These are phyloP conservation scores for Rhadina sibilatrix DNA, from an alignment of 2,113 vertebrate species.

Conservation along the genomic window DNA sequence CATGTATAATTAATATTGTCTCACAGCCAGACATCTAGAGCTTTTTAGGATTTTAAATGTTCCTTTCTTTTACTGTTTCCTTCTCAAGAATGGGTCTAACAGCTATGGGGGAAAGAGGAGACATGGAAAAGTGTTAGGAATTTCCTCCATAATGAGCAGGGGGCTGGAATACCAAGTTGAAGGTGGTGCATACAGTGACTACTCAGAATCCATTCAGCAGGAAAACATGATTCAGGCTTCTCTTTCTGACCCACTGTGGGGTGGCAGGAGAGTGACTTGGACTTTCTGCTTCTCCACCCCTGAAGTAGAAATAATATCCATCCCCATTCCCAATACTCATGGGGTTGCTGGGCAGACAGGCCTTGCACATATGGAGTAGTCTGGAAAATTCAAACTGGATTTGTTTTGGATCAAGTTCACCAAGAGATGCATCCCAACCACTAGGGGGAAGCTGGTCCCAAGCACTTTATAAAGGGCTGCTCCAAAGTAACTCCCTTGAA, in stretches of 20 bases:
- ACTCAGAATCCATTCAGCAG: neutral
- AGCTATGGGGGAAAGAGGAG: neutral
- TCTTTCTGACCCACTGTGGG: neutral
- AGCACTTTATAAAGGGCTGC: neutral
- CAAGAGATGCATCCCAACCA: neutral
- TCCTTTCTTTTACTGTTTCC: neutral
- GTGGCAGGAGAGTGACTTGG: neutral
- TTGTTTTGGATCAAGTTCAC: neutral
- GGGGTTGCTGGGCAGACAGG: neutral
- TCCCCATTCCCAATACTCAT: neutral
- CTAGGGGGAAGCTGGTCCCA: neutral
- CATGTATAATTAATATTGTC: conserved; percentile 15
- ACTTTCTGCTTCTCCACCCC: neutral
- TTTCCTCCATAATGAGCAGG: neutral
- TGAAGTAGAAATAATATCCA: neutral
- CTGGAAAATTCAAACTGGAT: neutral
- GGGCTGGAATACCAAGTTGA: neutral
- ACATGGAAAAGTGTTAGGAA: neutral
- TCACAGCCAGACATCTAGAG: neutral
- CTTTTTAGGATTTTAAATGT: neutral
- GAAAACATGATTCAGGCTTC: neutral
- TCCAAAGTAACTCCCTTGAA: neutral
- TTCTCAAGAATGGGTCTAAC: neutral
- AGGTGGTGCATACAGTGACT: neutral
- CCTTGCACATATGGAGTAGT: fast-evolving